Base-by-base conservation (phyloP, 2,113 vertebrate genomes). In the Recurvirostra avosetta region DNA sequence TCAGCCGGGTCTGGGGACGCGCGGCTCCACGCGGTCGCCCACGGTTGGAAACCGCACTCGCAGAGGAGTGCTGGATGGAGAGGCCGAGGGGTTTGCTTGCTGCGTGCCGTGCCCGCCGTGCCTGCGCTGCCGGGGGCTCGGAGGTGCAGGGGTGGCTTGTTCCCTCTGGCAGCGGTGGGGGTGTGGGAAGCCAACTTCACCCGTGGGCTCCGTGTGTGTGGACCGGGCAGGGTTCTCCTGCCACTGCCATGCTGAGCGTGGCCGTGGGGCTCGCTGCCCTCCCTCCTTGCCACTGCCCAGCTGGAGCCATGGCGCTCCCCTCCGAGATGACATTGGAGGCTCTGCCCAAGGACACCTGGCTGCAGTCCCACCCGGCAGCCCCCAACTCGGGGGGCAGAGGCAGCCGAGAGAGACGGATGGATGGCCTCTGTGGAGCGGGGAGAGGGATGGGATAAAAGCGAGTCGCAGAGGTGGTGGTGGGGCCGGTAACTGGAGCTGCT, bases 181-280 rank as follows among this genome's bases (percentile, higher is more conserved):
- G 12, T 21, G 26, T 0, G 30, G 0, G 9, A 36, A n/a, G 47
- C 18, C 32, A 5, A 34, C 43, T 63, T 68, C 2, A 8, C n/a
- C 7, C 6, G 0, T 0, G 6, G 41, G 43, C 58, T 80, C 40
- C 19, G 58, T 5, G 7, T 41, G 23, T 1, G 5, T 30, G 78
- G 12, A 12, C 4, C 4, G 1, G 21, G 27, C 70, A 27, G 1
- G 11, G 34, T 15, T 43, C 14, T 29, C 36, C 45, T 1, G 0
- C 5, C 0, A 0, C 84, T 52, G 85, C 43, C 2, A 1, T 49
- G 3, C 15, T 1, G 2, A 34, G 85, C 7, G 2, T 2, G 3
- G 38, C 76, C 1, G 0, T 1, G 3, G 53, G 32, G 13, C 30
- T 62, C 3, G 5, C 38, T 21, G 72, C 56, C 41, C 49, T 59